Conservation (phyloP, 2,797 vertebrate species). For the Takifugu ocellatus region DNA sequence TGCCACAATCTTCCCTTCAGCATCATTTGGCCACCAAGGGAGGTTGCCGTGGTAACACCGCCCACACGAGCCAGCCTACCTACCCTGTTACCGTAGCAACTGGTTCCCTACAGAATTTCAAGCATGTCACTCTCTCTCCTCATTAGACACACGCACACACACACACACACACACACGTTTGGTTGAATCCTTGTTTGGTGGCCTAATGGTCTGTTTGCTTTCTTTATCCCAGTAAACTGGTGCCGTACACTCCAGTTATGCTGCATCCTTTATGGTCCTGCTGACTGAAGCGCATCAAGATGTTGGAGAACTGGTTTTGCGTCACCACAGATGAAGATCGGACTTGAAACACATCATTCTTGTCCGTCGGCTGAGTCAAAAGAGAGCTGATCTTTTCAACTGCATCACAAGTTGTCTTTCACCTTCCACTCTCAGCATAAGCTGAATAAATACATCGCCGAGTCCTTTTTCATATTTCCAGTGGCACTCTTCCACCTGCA, state of each 20-base stretch:
- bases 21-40: constrained; percentile 77
- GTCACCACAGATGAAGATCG: neutral
- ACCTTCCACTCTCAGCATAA: too few species aligned
- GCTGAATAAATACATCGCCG: too few species aligned
- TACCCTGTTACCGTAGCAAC: constrained; percentile 81
- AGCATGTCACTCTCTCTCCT: constrained; percentile 63
- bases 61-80: constrained; percentile 79
- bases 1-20: constrained; percentile 59
- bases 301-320: neutral
- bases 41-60: constrained; percentile 78
- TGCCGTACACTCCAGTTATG: constrained; percentile 32
- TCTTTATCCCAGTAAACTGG: constrained; percentile 25
- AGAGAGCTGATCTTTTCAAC: too few species aligned
- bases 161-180: constrained; percentile 41
- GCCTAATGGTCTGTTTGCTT: constrained; percentile 32
- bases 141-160: constrained; percentile 2
- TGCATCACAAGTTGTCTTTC: too few species aligned
- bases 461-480: neutral
- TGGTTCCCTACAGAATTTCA: constrained; percentile 78
- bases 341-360: neutral
- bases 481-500: constrained; percentile 5
- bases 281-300: neutral
- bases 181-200: constrained; percentile 28
- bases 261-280: constrained; percentile 1
- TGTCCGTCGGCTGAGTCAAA: too few species aligned